Evolutionary conservation across 1,140 invertebrate genomes (phyloP).

Genomic region (Apolygus lucorum): DNA sequence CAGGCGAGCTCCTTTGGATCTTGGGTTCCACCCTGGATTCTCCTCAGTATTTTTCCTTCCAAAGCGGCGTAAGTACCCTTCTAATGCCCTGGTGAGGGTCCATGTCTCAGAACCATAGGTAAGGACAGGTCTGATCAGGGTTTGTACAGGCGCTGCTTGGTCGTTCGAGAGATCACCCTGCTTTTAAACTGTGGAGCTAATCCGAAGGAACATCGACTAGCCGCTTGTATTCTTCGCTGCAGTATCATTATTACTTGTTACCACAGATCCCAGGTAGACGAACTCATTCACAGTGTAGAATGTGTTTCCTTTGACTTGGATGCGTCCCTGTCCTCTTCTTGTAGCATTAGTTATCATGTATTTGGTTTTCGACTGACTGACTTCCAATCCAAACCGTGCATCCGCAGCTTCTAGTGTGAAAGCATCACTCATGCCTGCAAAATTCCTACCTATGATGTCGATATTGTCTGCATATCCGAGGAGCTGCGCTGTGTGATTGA

Average conservation of each 20-base stretch:
- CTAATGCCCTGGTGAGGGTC: no score
- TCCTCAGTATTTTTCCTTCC: background rate
- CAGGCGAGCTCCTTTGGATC: background rate
- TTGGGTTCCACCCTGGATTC: background rate
- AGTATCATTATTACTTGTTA: background rate
- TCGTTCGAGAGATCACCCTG: background rate
- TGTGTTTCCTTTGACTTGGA: background rate
- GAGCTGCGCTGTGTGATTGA: background rate
- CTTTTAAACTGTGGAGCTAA: background rate
- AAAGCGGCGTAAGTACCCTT: background rate
- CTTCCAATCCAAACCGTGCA: background rate
- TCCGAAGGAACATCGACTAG: background rate
- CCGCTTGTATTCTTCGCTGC: background rate
- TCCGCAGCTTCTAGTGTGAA: background rate
- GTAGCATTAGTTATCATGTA: background rate
- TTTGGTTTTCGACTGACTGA: background rate
- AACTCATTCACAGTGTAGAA: background rate
- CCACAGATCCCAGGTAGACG: background rate
- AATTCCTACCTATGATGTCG: background rate
- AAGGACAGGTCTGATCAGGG: background rate
- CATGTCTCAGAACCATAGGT: background rate
- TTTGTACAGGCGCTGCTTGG: background rate
- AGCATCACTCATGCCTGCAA: background rate
- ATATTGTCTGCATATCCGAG: background rate
- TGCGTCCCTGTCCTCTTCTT: background rate